phyloP scores from a whole-genome alignment of 1,140 invertebrate genomes.

The Popillia japonica region DNA sequence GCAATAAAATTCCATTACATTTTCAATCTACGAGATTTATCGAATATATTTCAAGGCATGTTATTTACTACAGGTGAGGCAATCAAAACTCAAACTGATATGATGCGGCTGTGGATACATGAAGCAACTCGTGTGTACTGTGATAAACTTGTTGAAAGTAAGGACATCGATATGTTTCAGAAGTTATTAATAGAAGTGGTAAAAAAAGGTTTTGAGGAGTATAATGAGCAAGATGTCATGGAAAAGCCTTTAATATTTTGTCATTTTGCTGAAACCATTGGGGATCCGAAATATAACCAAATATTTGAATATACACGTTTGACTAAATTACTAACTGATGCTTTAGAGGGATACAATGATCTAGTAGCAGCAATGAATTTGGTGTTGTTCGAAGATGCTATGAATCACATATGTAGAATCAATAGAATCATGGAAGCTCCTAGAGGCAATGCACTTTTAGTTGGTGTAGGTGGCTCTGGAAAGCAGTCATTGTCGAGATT shows the following conservation, averaged over 20 bases:
- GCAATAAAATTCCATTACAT: slow-evolving; percentile 95
- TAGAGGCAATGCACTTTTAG: slow-evolving; percentile 88
- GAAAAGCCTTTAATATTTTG: slow-evolving; percentile 83
- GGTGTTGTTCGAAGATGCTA: slow-evolving; percentile 95
- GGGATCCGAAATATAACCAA: slow-evolving; percentile 90
- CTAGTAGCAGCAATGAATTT: slow-evolving; percentile 91
- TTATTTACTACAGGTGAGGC: slow-evolving; percentile 86
- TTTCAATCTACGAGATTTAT: slow-evolving; percentile 92
- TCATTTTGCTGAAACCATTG: slow-evolving; percentile 90
- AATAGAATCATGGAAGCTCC: slow-evolving; percentile 92
- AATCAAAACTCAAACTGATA: slow-evolving; percentile 71
- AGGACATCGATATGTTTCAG: slow-evolving; percentile 77
- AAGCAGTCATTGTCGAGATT: slow-evolving; percentile 91
- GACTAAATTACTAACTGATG: slow-evolving; percentile 80
- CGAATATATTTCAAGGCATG: slow-evolving; percentile 90
- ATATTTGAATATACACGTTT: slow-evolving; percentile 78
- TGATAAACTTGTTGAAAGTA: slow-evolving; percentile 85
- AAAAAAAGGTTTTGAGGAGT: slow-evolving; percentile 84
- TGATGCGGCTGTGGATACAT: slow-evolving; percentile 87
- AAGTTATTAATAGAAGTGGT: slow-evolving; percentile 80
- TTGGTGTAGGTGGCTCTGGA: slow-evolving; percentile 94
- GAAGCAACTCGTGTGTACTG: slow-evolving; percentile 89
- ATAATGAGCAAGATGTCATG: slow-evolving; percentile 72
- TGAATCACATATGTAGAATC: slow-evolving; percentile 90
- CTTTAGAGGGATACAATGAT: slow-evolving; percentile 85